phyloP scores from a whole-genome alignment of 2,797 vertebrate genomes.

The Florisuga fusca region DNA sequence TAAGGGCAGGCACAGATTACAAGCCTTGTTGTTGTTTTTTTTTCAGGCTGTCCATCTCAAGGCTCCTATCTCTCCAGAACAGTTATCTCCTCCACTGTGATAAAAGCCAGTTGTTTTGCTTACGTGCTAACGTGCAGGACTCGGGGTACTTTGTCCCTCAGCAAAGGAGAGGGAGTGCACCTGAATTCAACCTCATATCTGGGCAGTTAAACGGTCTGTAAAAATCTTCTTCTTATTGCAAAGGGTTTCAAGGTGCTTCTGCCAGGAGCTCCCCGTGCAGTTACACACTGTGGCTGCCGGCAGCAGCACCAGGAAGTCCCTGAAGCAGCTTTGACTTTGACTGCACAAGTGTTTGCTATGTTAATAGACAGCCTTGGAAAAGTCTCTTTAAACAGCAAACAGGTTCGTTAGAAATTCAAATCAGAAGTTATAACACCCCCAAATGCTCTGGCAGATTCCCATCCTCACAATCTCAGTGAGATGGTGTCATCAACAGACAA shows the following conservation, averaged over 20 bases:
- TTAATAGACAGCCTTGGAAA: neutral
- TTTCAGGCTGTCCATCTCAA: neutral
- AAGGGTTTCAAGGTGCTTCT: neutral
- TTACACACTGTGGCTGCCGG: accelerated
- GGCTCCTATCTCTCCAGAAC: neutral
- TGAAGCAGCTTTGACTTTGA: neutral
- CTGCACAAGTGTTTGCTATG: neutral
- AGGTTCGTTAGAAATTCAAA: constrained; percentile 28
- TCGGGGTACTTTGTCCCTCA: neutral
- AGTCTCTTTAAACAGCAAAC: neutral
- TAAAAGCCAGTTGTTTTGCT: neutral
- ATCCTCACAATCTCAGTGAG: neutral
- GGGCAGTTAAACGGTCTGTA: neutral
- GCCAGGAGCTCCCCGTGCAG: accelerated
- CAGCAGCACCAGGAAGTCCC: neutral
- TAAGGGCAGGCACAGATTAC: neutral
- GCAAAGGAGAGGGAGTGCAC: neutral
- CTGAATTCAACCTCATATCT: neutral
- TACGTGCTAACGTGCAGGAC: neutral
- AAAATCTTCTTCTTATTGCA: neutral
- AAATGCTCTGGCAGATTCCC: neutral
- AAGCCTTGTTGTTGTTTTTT: neutral
- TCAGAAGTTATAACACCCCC: neutral
- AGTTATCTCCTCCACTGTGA: neutral
- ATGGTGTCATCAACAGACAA: neutral